These are phyloP conservation scores for Ochropleura leucogaster DNA, from an alignment of 2,888 invertebrate species.

Conservation along the genomic window DNA sequence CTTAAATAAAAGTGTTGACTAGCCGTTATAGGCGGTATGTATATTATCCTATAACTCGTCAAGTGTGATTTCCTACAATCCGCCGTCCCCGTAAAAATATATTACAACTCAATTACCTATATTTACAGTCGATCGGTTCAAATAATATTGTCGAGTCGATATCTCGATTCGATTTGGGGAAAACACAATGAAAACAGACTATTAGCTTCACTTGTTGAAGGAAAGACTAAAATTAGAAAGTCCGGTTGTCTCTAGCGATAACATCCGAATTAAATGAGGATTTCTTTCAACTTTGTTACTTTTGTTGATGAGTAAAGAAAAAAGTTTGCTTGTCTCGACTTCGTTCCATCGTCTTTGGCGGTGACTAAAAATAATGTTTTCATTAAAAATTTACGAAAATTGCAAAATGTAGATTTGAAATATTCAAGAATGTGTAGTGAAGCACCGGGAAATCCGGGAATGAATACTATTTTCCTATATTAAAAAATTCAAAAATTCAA, in stretches of 20 bases:
- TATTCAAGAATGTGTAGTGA: background rate
- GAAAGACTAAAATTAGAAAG: background rate
- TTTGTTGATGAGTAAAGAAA: conserved; percentile 22
- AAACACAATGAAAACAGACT: background rate
- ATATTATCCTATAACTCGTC: too few relatives aligned
- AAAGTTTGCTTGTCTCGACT: conserved; percentile 32
- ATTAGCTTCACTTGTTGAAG: conserved; percentile 16
- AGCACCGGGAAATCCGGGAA: background rate
- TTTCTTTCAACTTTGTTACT: conserved; percentile 25
- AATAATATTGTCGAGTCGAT: background rate
- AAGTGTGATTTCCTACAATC: background rate
- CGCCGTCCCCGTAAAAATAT: background rate
- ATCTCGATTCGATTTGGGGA: background rate
- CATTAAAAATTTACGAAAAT: conserved; percentile 9
- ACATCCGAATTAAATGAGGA: background rate
- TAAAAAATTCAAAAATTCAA: background rate
- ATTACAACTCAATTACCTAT: background rate
- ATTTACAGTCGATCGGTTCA: background rate
- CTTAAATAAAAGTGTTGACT: background rate
- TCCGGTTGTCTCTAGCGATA: conserved; percentile 1
- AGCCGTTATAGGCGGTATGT: too few relatives aligned
- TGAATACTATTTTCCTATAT: background rate
- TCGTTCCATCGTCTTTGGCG: background rate
- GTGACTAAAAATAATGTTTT: background rate
- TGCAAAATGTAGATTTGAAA: background rate